These are phyloP conservation scores for Catostylus mosaicus DNA, from an alignment of 30 jellyfish, hydroid and myxozoan species.

Conservation along the genomic window DNA sequence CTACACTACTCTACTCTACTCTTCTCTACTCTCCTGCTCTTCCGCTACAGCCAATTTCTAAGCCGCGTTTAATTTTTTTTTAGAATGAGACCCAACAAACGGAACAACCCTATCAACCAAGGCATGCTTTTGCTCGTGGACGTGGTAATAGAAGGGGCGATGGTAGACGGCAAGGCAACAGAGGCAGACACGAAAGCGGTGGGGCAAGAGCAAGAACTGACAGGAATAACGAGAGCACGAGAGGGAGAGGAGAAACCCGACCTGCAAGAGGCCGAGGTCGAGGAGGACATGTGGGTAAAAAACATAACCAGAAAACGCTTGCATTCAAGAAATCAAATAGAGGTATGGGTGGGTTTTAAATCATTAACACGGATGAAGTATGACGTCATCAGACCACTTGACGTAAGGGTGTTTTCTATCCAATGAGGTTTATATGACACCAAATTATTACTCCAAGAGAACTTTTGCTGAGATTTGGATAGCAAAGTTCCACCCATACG, in stretches of 20 bases:
- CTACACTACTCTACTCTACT: background rate
- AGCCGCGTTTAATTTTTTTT: background rate
- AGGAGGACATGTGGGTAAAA: conserved; percentile 29
- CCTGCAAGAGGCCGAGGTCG: conserved; percentile 22
- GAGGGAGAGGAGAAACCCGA: conserved; percentile 19
- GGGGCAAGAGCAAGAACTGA: background rate
- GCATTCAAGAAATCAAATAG: conserved; percentile 28
- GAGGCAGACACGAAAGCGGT: conserved; percentile 10
- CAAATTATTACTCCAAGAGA: too few relatives aligned
- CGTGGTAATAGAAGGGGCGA: conserved; percentile 23
- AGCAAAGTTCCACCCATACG: too few relatives aligned
- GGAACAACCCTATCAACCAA: background rate
- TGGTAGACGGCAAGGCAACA: background rate
- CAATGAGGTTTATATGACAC: too few relatives aligned
- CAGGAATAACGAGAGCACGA: background rate
- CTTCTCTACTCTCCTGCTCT: background rate
- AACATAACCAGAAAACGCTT: conserved; percentile 28
- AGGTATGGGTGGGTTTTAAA: conserved; percentile 15
- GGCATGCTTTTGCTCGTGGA: background rate
- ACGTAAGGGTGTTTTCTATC: too few relatives aligned
- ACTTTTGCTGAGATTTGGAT: too few relatives aligned
- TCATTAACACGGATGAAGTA: too few relatives aligned
- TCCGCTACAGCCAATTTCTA: background rate
- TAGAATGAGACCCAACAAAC: background rate
- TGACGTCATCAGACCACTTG: too few relatives aligned